Evolutionary conservation across 2,113 vertebrate species (phyloP).

Genomic region (Clarias batrachus): DNA sequence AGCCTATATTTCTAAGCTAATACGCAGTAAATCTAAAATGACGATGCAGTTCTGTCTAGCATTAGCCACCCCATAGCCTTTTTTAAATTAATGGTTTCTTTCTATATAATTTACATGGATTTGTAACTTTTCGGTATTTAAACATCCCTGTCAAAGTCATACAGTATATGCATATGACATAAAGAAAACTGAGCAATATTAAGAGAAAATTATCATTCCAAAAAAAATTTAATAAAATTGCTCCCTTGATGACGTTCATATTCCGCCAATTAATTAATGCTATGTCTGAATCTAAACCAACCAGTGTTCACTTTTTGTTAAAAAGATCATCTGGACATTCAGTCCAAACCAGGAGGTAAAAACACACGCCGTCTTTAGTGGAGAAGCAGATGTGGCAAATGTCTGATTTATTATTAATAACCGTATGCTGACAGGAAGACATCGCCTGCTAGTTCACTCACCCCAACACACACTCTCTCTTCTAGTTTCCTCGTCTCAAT

Average conservation of each 20-base stretch:
- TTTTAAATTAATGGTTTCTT: no score
- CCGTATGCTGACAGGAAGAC: background rate
- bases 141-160: no score
- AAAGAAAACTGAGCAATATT: no score
- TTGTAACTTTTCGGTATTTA: no score
- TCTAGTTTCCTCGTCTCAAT: background rate
- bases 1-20: background rate
- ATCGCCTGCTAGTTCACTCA: background rate
- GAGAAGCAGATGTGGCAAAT: conserved; percentile 26
- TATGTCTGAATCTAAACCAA: background rate
- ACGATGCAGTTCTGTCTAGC: background rate
- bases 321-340: background rate
- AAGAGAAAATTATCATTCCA: no score
- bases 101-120: no score
- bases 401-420: conserved; percentile 43
- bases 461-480: background rate
- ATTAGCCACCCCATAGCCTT: no score
- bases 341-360: background rate
- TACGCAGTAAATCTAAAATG: background rate
- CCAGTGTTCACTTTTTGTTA: background rate
- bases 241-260: background rate
- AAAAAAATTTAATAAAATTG: background rate
- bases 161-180: no score
- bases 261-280: background rate
- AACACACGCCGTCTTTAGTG: background rate